phyloP scores from a whole-genome alignment of 2,888 invertebrate genomes.

The Drosophila lacicola region DNA sequence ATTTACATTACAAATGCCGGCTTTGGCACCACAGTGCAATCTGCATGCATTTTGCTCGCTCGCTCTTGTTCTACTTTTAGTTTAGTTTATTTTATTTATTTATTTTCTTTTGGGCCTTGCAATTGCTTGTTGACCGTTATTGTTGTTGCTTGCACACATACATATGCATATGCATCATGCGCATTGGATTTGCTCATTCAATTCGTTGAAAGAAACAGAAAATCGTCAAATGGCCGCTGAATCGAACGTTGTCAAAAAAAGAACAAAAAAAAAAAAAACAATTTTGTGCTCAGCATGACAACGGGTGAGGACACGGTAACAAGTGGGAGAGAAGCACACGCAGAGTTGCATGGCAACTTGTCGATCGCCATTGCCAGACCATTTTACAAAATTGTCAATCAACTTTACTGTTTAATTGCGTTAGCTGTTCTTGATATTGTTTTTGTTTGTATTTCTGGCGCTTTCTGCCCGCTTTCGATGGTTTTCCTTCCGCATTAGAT shows the following conservation, averaged over 20 bases:
- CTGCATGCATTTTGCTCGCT: conserved; percentile 32
- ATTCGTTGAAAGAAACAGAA: conserved; percentile 32
- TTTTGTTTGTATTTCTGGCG: conserved; percentile 4
- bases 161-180: background rate
- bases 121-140: conserved; percentile 64
- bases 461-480: conserved; percentile 30
- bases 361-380: conserved; percentile 54
- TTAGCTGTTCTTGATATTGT: conserved; percentile 23
- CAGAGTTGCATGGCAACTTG: conserved; percentile 53
- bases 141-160: conserved; percentile 42
- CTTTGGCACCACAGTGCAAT: conserved; percentile 53
- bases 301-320: background rate
- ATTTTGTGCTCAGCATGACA: background rate
- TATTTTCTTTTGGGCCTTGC: conserved; percentile 45
- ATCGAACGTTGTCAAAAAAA: conserved; percentile 43
- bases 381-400: conserved; percentile 63
- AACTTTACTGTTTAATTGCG: conserved; percentile 54
- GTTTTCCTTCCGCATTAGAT: conserved; percentile 67
- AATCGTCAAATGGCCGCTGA: conserved; percentile 41
- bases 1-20: conserved; percentile 27
- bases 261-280: background rate
- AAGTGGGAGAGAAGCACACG: conserved; percentile 1
- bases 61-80: conserved; percentile 49
- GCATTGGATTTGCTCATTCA: conserved; percentile 38
- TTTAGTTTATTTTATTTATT: conserved; percentile 7